A percentile compares a stretch with the other conserved stretches of the same genome.
Evolutionary conservation across 2,113 vertebrate species (phyloP).

Genomic region (Cephalopterus ornatus): DNA sequence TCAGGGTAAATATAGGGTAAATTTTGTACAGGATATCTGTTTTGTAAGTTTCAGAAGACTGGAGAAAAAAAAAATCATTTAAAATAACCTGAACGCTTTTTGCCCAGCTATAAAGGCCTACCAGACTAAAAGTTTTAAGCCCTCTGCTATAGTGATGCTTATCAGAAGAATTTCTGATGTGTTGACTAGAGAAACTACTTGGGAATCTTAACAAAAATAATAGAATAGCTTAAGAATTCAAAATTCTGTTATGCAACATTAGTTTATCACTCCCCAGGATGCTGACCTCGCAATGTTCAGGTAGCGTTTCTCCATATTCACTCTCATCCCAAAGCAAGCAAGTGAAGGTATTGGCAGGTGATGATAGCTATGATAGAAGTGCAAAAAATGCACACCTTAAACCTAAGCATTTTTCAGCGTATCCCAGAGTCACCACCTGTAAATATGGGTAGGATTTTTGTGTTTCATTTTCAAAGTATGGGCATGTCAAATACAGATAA

Average conservation of each 20-base stretch:
- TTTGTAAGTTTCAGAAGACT: neutral
- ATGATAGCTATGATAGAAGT: neutral
- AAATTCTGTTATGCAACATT: neutral
- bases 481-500: neutral
- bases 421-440: neutral
- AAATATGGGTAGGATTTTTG: neutral
- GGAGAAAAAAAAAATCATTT: neutral
- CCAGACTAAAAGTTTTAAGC: neutral
- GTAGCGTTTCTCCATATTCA: neutral
- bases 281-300: neutral
- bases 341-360: neutral
- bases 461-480: neutral
- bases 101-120: neutral
- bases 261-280: neutral
- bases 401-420: neutral
- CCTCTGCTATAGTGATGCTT: neutral
- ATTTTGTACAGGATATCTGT: neutral
- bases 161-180: accelerated
- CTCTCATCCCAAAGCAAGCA: neutral
- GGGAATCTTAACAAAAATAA: neutral
- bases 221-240: neutral
- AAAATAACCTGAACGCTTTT: neutral
- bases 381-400: neutral
- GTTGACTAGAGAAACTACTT: neutral
- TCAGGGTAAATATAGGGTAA: neutral